phyloP scores from a whole-genome alignment of 2,888 invertebrate species.

The Tetragnatha montana region DNA sequence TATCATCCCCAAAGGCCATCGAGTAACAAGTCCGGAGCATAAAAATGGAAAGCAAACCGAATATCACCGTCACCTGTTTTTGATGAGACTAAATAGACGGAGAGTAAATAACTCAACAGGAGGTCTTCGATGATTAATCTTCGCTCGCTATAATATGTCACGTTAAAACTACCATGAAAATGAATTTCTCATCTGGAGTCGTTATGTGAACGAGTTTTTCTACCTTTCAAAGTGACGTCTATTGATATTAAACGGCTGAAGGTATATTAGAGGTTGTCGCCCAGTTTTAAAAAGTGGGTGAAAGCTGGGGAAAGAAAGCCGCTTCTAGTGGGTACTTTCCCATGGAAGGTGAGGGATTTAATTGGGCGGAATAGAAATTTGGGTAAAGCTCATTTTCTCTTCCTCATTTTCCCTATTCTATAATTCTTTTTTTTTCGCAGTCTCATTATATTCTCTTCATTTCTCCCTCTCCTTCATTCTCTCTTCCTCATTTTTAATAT shows the following conservation, averaged over 20 bases:
- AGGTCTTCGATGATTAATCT: conserved; percentile 52
- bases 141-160: conserved; percentile 58
- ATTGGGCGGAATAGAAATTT: no score
- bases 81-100: conserved; percentile 41
- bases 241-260: conserved; percentile 31
- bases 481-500: no score
- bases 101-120: conserved; percentile 48
- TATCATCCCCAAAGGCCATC: neutral
- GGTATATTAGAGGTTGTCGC: conserved; percentile 20
- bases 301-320: no score
- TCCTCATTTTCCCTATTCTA: no score
- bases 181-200: conserved; percentile 40
- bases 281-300: neutral
- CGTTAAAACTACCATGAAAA: conserved; percentile 57
- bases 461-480: no score
- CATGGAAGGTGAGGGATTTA: no score
- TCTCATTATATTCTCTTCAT: no score
- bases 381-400: no score
- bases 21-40: conserved; percentile 15
- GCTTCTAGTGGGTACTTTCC: no score
- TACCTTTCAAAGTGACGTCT: conserved; percentile 21
- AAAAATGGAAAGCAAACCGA: conserved; percentile 38
- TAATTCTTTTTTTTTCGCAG: no score
- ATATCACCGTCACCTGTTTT: conserved; percentile 52
- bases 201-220: conserved; percentile 25